Percentiles rank a stretch among this genome's conserved stretches.
Evolutionary conservation across 2,888 invertebrate species (phyloP).

Genomic region (Chymomyza procnemis): DNA sequence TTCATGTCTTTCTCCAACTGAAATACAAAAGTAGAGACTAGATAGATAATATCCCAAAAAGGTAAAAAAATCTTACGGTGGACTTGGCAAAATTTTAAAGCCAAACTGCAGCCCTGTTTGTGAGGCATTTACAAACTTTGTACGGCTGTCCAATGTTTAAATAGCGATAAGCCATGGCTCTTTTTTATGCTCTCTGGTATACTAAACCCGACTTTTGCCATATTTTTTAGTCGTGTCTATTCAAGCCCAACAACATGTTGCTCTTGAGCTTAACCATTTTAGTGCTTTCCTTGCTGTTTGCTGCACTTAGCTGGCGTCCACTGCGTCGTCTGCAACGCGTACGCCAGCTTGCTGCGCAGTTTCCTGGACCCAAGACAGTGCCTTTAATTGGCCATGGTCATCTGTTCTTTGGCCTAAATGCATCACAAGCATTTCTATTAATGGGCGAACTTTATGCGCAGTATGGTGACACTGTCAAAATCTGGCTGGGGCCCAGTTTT

Average conservation of each 20-base stretch:
- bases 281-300: slow-evolving; percentile 9
- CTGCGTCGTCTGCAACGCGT: slow-evolving; percentile 30
- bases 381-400: slow-evolving; percentile 80
- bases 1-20: no score
- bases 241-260: background rate
- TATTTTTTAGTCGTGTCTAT: background rate
- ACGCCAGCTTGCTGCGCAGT: slow-evolving; percentile 34
- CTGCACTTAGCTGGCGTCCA: slow-evolving; percentile 19
- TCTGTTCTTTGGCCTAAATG: slow-evolving; percentile 49
- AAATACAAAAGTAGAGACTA: no score
- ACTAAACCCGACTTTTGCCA: background rate
- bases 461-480: slow-evolving; percentile 42
- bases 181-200: background rate
- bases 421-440: slow-evolving; percentile 30
- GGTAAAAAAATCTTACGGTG: no score
- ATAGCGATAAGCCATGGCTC: background rate
- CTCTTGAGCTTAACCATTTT: background rate
- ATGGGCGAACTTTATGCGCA: slow-evolving; percentile 29
- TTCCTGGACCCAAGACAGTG: slow-evolving; percentile 74
- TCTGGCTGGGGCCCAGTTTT: slow-evolving; percentile 48
- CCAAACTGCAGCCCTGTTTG: background rate
- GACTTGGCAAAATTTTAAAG: background rate
- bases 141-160: slow-evolving; percentile 6
- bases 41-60: no score
- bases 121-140: background rate